A percentile compares a stretch with the other conserved stretches of the same genome.
These are phyloP conservation scores for Cyclophora albipunctata DNA, from an alignment of 2,888 invertebrate species.

Conservation along the genomic window DNA sequence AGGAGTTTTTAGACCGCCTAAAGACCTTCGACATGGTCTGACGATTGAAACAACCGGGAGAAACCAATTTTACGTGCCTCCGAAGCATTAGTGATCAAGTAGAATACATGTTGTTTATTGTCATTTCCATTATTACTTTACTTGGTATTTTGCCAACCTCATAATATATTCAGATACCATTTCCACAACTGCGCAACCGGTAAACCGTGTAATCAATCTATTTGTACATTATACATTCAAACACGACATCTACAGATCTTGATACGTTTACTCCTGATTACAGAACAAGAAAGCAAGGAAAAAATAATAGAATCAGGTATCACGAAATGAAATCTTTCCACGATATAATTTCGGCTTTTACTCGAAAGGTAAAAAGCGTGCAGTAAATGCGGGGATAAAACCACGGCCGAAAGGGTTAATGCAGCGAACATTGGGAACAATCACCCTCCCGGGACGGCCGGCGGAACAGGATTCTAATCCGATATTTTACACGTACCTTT, in stretches of 20 bases:
- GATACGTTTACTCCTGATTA: slow-evolving; percentile 12
- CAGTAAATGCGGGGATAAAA: slow-evolving; percentile 23
- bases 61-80: no score
- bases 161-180: no score
- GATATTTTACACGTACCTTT: slow-evolving; percentile 34
- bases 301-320: slow-evolving; percentile 17
- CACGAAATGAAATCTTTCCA: slow-evolving; percentile 16
- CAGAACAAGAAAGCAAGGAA: slow-evolving; percentile 5
- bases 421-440: slow-evolving; percentile 44
- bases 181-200: background rate
- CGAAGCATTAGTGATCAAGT: no score
- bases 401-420: slow-evolving; percentile 50
- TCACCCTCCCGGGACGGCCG: slow-evolving; percentile 35
- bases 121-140: no score
- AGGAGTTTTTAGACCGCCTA: no score
- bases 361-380: slow-evolving; percentile 14
- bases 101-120: no score
- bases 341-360: slow-evolving; percentile 14
- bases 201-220: no score
- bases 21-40: no score
- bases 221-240: slow-evolving; percentile 6
- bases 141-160: no score
- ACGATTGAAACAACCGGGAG: no score
- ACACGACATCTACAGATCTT: slow-evolving; percentile 11
- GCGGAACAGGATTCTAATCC: slow-evolving; percentile 25